Conservation (phyloP, 2,888 invertebrate genomes). For the Eulithis prunata region DNA sequence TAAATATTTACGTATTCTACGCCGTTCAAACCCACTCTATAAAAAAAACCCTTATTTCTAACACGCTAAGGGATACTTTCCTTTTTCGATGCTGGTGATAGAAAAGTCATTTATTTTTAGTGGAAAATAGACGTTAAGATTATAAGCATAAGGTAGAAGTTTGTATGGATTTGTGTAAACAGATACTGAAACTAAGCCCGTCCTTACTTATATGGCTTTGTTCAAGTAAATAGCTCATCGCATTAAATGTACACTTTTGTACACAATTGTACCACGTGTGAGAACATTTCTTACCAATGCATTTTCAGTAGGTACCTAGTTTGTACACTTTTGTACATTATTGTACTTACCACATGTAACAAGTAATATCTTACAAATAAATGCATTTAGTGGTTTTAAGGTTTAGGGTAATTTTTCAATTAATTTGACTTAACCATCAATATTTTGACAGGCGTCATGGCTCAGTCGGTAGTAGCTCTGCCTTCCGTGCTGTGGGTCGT, state of each 20-base stretch:
- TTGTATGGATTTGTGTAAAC: constrained; percentile 30
- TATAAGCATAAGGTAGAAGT: background rate
- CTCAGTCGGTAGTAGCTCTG: too few species aligned
- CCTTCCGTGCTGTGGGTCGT: too few species aligned
- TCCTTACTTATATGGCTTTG: constrained; percentile 55
- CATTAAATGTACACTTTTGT: constrained; percentile 53
- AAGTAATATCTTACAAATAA: too few species aligned
- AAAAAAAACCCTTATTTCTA: constrained; percentile 2
- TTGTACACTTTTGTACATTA: too few species aligned
- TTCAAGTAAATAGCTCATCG: constrained; percentile 56
- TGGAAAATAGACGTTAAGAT: constrained; percentile 4
- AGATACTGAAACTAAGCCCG: constrained; percentile 45
- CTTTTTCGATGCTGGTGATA: background rate
- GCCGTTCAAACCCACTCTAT: background rate
- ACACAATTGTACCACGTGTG: constrained; percentile 41
- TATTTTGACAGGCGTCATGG: too few species aligned
- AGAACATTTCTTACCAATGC: constrained; percentile 50
- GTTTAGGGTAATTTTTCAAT: too few species aligned
- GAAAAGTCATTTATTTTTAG: constrained; percentile 4
- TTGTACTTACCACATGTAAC: too few species aligned
- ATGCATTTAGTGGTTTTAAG: constrained; percentile 21
- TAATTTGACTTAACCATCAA: too few species aligned
- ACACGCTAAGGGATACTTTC: background rate
- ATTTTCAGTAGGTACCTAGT: too few species aligned
- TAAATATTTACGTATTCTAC: constrained; percentile 12